Evolutionary conservation across 1,140 invertebrate genomes (phyloP), one percentile per base, ranked within the genome.

Genomic region (Stegodyphus dumicola): DNA sequence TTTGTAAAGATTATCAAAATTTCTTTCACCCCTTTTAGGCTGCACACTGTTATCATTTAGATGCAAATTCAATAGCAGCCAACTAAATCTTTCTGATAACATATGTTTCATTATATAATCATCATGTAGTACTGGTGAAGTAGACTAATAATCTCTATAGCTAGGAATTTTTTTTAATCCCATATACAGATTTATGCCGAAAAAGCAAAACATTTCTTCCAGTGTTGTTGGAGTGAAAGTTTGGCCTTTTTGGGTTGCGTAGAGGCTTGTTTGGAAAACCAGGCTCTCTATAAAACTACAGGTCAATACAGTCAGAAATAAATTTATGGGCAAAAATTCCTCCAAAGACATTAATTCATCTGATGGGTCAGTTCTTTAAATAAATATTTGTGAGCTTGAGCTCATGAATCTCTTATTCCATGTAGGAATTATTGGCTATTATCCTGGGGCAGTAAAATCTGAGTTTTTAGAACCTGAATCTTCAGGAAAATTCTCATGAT

Each of bases 1-100:
- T n/a, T 67, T 67, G 65, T 67, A 67, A 67, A 67, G 65, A 1
- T 67, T 67, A 17, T 67, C 65, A 67, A 67, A 67, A 15, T 17
- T 17, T 67, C 7, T 7, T 67, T 67, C 65, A n/a, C 65, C 65
- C n/a, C 7, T 67, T 18, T 67, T 67, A 17, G 65, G 65, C 17
- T 67, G 17, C 65, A 67, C 13, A 18, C 7, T 17, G 2, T 67
- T 67, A n/a, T 67, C 65, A n/a, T 67, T 67, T 15, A 67, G 11
- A 18, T 67, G 65, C 17, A 67, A 18, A 6, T 67, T 15, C 7
- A 7, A 15, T 2, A 67, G 17, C 7, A 67, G 9, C 65, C 65
- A 67, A 15, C 10, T 7, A 18, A 67, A 67, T 7, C 17, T 13
- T 18, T 67, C 6, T n/a, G n/a, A 15, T 2, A 7, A 7, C 65